Base-by-base conservation (phyloP, 1,140 invertebrate species). In the Asobara japonica region DNA sequence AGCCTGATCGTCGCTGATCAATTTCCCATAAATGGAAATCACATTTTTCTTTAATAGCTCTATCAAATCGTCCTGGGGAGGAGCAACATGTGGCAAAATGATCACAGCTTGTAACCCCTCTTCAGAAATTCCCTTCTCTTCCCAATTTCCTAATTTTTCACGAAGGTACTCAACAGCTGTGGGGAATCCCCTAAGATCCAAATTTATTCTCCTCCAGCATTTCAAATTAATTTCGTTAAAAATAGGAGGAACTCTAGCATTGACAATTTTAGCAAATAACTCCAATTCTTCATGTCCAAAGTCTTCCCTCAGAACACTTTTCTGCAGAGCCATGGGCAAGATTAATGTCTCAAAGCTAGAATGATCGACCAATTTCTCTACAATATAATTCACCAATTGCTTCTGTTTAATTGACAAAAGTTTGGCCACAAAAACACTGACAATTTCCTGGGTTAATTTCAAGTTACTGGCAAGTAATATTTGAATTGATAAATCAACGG, bases 331-430 rank as follows among this genome's bases (percentile, higher is more conserved):
- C 36, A 89, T 86, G 0, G 94, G 93, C 65, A 96, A 82, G 66
- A 96, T 89, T 60, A 94, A 85, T 60, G 91, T 87, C 82, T 94
- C 93, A 83, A 95, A 95, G 51, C 91, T 90, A 5, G 91, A 87
- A 81, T 92, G 93, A 56, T 89, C 80, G 29, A 91, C 88, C 1
- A 93, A 86, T 82, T 90, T 90, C 76, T 91, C 88, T 1, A 94
- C 89, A 77, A 93, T 91, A 45, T 88, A 85, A 11, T 92, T 85
- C 7, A 92, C 87, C 10, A 93, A 87, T 22, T 88, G 80, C 71
- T 85, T 84, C 77, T 90, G 84, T 66, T 88, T 84, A 0, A 91
- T 80, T 8, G 84, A 85, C 4, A 94, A 78, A 8, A 92, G 79
- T 76, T 91, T 91, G 75, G 90, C 89, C 0, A 92, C 86, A 61